Conservation (phyloP, 2,888 invertebrate species). For the Stenolophus ochropezus region DNA sequence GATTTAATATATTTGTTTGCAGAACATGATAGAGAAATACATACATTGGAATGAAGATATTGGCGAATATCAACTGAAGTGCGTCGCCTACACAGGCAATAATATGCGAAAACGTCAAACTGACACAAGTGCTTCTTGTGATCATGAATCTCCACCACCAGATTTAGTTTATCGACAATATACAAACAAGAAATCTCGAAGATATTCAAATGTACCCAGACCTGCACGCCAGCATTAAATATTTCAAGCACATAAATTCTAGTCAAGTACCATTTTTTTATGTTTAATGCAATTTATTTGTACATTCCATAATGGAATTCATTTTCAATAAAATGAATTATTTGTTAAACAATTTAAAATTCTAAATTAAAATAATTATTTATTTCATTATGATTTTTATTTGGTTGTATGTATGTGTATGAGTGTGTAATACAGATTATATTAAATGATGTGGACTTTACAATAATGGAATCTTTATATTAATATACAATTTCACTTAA, state of each 20-base stretch:
- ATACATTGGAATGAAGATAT: constrained; percentile 99
- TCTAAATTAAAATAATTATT: no score
- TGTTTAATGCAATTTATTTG: constrained; percentile 26
- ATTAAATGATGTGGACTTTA: no score
- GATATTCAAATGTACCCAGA: constrained; percentile 66
- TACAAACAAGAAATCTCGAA: constrained; percentile 45
- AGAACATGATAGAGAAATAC: constrained; percentile 92
- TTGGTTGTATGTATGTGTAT: no score
- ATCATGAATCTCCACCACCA: constrained; percentile 66
- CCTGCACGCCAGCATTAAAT: constrained; percentile 61
- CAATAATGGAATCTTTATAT: no score
- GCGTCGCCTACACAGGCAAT: constrained; percentile 99
- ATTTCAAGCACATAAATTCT: constrained; percentile 5
- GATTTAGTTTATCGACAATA: constrained; percentile 31
- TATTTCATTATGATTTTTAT: no score
- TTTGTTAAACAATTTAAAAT: no score
- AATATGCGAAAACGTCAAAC: constrained; percentile 90
- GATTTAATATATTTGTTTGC: constrained; percentile 62
- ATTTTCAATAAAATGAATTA: neutral
- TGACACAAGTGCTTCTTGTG: constrained; percentile 70
- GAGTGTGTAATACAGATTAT: no score
- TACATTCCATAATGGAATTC: constrained; percentile 20
- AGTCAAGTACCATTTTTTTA: constrained; percentile 31
- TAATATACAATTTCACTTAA: no score
- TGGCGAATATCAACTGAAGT: constrained; percentile 98